Conservation (phyloP, 2,797 vertebrate genomes). For the Myotis vivesi region DNA sequence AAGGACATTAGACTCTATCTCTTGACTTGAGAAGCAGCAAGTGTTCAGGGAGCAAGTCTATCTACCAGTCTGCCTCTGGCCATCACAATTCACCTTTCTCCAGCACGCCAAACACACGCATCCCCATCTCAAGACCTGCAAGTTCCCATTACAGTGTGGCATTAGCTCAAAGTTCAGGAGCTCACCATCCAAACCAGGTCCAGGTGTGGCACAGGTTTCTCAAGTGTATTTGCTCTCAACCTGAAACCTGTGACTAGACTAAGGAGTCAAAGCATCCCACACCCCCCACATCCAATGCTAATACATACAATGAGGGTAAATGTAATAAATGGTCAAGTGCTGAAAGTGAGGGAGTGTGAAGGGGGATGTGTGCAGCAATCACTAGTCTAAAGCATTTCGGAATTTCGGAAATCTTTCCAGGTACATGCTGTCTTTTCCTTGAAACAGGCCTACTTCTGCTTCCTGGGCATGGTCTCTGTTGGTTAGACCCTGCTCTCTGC, state of each 20-base stretch:
- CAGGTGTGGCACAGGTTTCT: not conserved
- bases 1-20: not conserved
- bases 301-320: not conserved
- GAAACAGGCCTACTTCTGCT: not conserved
- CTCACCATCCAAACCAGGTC: not conserved
- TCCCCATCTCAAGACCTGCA: not conserved
- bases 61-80: not conserved
- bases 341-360: not conserved
- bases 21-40: not conserved
- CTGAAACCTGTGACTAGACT: not conserved
- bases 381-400: not conserved
- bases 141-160: not conserved
- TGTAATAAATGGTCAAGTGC: not conserved
- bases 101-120: not conserved
- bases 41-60: not conserved
- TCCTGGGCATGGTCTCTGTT: not conserved
- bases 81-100: not conserved
- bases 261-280: not conserved
- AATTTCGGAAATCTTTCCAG: not conserved
- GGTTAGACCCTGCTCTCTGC: not conserved
- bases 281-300: not conserved
- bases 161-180: not conserved
- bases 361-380: not conserved
- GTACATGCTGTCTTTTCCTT: not conserved
- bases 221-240: not conserved